phyloP scores from a whole-genome alignment of 2,797 vertebrate species.

The Megalops cyprinoides region DNA sequence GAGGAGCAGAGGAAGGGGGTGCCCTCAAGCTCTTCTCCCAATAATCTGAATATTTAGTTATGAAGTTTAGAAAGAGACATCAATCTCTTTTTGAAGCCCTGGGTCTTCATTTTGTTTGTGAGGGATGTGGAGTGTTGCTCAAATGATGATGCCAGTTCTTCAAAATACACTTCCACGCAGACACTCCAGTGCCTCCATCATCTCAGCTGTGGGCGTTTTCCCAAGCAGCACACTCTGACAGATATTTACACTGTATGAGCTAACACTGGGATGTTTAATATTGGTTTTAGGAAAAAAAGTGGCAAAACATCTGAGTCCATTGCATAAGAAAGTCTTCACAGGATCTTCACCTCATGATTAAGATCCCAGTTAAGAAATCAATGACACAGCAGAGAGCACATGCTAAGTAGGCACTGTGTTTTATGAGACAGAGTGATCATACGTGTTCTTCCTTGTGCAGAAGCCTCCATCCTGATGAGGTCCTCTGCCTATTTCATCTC shows the following conservation, averaged over 20 bases:
- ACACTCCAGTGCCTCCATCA: conserved; percentile 61
- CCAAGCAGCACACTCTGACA: neutral
- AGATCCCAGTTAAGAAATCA: no score
- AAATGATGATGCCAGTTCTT: conserved; percentile 83
- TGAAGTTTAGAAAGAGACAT: conserved; percentile 86
- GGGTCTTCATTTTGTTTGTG: conserved; percentile 85
- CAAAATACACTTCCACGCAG: conserved; percentile 82
- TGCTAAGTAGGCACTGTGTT: no score
- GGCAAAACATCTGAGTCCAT: no score
- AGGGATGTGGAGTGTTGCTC: conserved; percentile 74
- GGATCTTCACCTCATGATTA: no score
- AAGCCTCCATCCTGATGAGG: neutral
- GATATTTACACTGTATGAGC: conserved; percentile 23
- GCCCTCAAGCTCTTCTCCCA: conserved; percentile 76
- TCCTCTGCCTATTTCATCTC: neutral
- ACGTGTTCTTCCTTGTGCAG: neutral
- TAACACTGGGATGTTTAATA: neutral
- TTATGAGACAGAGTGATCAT: neutral
- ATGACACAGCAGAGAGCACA: no score
- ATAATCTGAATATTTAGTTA: conserved; percentile 86
- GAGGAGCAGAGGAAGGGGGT: conserved; percentile 55
- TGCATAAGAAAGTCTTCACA: no score
- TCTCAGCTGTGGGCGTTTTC: conserved; percentile 58
- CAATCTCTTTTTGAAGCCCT: conserved; percentile 89
- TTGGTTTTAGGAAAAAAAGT: neutral